Evolutionary conservation across 1,140 invertebrate species (phyloP).

Genomic region (Magallana angulata): DNA sequence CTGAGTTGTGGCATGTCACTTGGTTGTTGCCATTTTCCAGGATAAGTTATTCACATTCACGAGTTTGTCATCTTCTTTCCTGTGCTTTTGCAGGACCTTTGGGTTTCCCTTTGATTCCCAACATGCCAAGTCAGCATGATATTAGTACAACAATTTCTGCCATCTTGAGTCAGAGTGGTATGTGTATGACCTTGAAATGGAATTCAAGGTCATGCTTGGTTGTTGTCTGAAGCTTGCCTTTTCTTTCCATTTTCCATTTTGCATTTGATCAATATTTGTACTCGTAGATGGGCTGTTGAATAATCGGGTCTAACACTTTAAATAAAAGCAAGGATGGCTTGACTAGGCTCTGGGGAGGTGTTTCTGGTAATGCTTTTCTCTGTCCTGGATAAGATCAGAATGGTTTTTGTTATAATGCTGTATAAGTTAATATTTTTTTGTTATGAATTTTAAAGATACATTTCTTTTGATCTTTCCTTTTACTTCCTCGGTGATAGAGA

Average conservation of each 20-base stretch:
- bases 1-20: neutral
- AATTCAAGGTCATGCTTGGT: slow-evolving; percentile 44
- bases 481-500: no score
- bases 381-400: neutral
- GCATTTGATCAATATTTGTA: slow-evolving; percentile 19
- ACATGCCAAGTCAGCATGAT: slow-evolving; percentile 57
- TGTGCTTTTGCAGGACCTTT: slow-evolving; percentile 56
- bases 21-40: neutral
- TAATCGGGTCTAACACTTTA: slow-evolving; percentile 9
- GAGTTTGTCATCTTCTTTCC: slow-evolving; percentile 8
- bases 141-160: slow-evolving; percentile 59
- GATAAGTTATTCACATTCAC: no score
- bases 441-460: no score
- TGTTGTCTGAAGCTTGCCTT: slow-evolving; percentile 43
- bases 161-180: slow-evolving; percentile 61
- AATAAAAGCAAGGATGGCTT: neutral
- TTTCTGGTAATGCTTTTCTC: slow-evolving; percentile 12
- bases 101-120: slow-evolving; percentile 60
- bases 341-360: neutral
- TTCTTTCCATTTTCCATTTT: slow-evolving; percentile 37
- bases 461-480: no score
- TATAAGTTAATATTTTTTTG: neutral
- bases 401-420: neutral
- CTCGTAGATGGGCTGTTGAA: slow-evolving; percentile 3
- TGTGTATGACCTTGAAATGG: slow-evolving; percentile 50